These are phyloP conservation scores for Scaptomyza hsui DNA, from an alignment of 1,140 invertebrate genomes.

Conservation along the genomic window DNA sequence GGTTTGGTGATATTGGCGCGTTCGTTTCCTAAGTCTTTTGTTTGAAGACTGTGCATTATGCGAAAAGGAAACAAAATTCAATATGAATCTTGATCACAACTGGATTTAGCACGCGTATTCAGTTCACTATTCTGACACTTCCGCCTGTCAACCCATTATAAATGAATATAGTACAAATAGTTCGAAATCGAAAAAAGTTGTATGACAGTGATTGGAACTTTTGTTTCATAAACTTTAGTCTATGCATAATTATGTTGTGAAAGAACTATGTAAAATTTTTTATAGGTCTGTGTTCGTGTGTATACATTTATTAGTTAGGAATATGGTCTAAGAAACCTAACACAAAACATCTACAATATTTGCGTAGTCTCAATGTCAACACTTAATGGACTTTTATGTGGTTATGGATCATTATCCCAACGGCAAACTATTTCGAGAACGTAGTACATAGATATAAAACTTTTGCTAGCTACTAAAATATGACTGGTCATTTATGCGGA, in stretches of 20 bases:
- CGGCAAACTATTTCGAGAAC: not conserved
- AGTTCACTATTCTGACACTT: slow-evolving; percentile 55
- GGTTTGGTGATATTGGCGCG: slow-evolving; percentile 40
- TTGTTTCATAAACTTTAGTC: not conserved
- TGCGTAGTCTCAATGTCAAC: slow-evolving; percentile 10
- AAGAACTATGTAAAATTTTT: no score
- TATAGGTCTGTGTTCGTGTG: no score
- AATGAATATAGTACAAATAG: slow-evolving; percentile 16
- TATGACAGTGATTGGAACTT: not conserved
- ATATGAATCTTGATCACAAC: slow-evolving; percentile 73
- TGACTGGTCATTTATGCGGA: slow-evolving; percentile 14
- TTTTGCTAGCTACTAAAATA: not conserved
- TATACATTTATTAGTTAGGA: not conserved
- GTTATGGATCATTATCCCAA: slow-evolving; percentile 16
- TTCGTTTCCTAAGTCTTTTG: slow-evolving; percentile 80
- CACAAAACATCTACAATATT: not conserved
- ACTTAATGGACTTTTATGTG: slow-evolving; percentile 1
- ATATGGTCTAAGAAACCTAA: not conserved
- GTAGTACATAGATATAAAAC: not conserved
- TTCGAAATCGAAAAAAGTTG: no score
- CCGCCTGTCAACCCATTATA: slow-evolving; percentile 56
- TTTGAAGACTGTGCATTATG: slow-evolving; percentile 47
- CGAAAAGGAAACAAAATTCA: slow-evolving; percentile 62
- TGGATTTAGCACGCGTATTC: slow-evolving; percentile 74
- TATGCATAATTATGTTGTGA: not conserved